These are phyloP conservation scores for Vireo griseus DNA, from an alignment of 2,797 vertebrate species.

Conservation along the genomic window DNA sequence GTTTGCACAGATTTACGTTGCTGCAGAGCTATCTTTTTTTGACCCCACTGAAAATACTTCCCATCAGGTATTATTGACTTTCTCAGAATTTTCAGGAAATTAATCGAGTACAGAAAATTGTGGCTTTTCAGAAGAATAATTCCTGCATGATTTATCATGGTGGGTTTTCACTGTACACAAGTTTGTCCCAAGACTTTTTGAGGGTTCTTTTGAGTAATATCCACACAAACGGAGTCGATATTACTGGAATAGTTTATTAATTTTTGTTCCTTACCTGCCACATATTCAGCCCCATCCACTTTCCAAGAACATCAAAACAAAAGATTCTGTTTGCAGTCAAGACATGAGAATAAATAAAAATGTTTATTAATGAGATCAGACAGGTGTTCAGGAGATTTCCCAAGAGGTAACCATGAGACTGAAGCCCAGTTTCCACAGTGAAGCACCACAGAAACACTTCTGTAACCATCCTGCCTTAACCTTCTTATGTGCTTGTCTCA, in stretches of 20 bases:
- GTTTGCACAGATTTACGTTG: neutral
- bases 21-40: neutral
- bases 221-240: neutral
- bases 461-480: neutral
- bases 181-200: neutral
- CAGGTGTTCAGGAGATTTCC: neutral
- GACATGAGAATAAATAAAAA: neutral
- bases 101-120: neutral
- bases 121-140: neutral
- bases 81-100: neutral
- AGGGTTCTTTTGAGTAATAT: neutral
- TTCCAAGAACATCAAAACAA: neutral
- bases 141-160: neutral
- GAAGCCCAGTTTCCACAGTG: neutral
- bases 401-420: neutral
- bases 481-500: neutral
- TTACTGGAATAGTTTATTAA: neutral
- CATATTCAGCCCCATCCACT: neutral
- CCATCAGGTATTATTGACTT: neutral
- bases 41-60: neutral
- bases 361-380: neutral
- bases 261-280: neutral
- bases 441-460: neutral
- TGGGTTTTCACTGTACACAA: neutral
- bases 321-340: neutral